These are phyloP conservation scores for Alviniconcha marisindica DNA, from an alignment of 1,140 invertebrate genomes.

Conservation along the genomic window DNA sequence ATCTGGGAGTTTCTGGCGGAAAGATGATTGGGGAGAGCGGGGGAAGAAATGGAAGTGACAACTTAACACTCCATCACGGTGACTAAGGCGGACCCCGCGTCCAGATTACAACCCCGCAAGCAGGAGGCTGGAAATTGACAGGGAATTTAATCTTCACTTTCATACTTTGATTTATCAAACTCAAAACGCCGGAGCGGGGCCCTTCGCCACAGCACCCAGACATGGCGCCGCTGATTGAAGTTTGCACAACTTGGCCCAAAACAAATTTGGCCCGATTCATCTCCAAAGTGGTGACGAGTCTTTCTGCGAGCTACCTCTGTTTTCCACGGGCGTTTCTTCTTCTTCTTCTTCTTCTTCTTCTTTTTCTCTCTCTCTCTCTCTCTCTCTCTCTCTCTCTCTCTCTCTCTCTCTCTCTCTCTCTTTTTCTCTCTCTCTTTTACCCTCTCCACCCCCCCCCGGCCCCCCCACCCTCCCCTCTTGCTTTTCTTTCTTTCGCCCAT, in stretches of 20 bases:
- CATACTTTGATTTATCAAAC: conserved; percentile 46
- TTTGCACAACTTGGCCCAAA: conserved; percentile 33
- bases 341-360: no score
- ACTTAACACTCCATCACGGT: conserved; percentile 44
- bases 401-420: not conserved
- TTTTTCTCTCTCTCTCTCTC: no score
- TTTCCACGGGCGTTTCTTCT: no score
- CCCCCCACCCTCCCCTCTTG: not conserved
- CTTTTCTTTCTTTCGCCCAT: conserved; percentile 5
- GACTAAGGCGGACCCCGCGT: conserved; percentile 33
- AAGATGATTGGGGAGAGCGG: not conserved
- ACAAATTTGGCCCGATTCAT: conserved; percentile 37
- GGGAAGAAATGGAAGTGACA: conserved; percentile 39
- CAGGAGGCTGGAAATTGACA: conserved; percentile 17
- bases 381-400: not conserved
- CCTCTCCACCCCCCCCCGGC: not conserved
- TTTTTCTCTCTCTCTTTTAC: not conserved
- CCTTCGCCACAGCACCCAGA: conserved; percentile 17
- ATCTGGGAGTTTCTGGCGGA: no score
- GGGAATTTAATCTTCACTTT: conserved; percentile 46
- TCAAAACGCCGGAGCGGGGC: not conserved
- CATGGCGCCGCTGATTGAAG: conserved; percentile 33
- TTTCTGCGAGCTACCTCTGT: no score
- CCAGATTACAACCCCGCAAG: conserved; percentile 32
- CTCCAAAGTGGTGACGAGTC: conserved; percentile 24